A percentile compares a stretch with the other conserved stretches of the same genome.
phyloP scores from a whole-genome alignment of 1,140 invertebrate genomes.

The Drosophila nebulosa region DNA sequence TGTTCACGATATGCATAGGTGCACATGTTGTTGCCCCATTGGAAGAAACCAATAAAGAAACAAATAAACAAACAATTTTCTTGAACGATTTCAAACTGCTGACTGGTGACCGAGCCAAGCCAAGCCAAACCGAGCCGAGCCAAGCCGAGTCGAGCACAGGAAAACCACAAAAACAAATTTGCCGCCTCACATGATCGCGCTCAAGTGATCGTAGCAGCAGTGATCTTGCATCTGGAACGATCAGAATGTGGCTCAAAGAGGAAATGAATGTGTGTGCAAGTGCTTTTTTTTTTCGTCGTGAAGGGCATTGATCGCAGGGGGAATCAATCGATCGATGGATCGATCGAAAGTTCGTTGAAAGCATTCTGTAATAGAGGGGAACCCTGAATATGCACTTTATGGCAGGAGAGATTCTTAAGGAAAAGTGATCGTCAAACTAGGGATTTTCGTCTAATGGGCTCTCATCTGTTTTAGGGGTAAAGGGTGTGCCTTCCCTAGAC shows the following conservation, averaged over 20 bases:
- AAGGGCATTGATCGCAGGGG: too few species aligned
- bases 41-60: constrained; percentile 59
- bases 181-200: constrained; percentile 80
- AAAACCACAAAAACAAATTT: constrained; percentile 81
- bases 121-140: too few species aligned
- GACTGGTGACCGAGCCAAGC: constrained; percentile 4
- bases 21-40: constrained; percentile 77
- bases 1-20: constrained; percentile 79
- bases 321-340: too few species aligned
- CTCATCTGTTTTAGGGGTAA: too few species aligned
- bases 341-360: too few species aligned
- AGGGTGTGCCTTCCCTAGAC: too few species aligned
- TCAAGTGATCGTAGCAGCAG: constrained; percentile 40
- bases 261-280: neutral
- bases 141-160: constrained; percentile 53
- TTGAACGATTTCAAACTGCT: constrained; percentile 20
- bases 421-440: too few species aligned
- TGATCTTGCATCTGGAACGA: constrained; percentile 57
- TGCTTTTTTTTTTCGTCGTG: too few species aligned
- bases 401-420: too few species aligned
- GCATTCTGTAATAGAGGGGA: too few species aligned
- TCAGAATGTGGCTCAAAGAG: constrained; percentile 17
- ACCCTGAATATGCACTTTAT: too few species aligned
- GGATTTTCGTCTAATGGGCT: too few species aligned
- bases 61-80: constrained; percentile 60